Evolutionary conservation across 2,113 vertebrate species (phyloP), one percentile per base, ranked within the genome.

Genomic region (Oxygymnocypris stewartii): DNA sequence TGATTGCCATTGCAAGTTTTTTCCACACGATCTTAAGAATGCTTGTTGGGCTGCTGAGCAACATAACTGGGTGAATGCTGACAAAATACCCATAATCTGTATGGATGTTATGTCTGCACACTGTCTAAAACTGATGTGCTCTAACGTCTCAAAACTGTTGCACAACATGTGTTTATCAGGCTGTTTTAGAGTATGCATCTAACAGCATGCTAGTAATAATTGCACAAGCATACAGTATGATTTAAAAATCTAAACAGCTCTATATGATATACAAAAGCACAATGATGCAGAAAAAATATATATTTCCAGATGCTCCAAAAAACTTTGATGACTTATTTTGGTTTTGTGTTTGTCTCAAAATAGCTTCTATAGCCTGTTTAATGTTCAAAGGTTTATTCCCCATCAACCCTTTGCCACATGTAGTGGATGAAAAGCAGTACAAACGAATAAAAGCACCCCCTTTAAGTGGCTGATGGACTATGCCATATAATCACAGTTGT

Each of bases 51-150:
- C 57, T 80, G 57, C 42, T 65, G 40, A 47, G 40, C 59, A 65
- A 65, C 59, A 81, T 81, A 81, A 65, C 51, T 82, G 44, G 25
- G 61, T 14, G 69, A 82, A 51, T 35, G 42, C 42, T 82, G 80
- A 69, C 80, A 82, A 82, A 69, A 51, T 82, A 51, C 5, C 18
- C 14, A 49, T 69, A 69, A 82, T 51, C 42, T 82, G 25, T 71
- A 31, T 51, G 44, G 28, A 82, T 69, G 28, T 35, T 51, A 49
- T 71, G 25, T 63, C 47, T 71, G 25, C 61, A 47, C 59, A 69
- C 44, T 37, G 80, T 51, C 28, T 82, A 69, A 71, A 82, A 69
- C 18, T 11, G n/a, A 35, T 51, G 25, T 23, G 10, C 28, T 69
- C 63, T 31, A 69, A 82, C 51, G 40, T 69, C 42, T 49, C 14